Evolutionary conservation across 2,797 vertebrate species (phyloP).

Genomic region (Morelia viridis): DNA sequence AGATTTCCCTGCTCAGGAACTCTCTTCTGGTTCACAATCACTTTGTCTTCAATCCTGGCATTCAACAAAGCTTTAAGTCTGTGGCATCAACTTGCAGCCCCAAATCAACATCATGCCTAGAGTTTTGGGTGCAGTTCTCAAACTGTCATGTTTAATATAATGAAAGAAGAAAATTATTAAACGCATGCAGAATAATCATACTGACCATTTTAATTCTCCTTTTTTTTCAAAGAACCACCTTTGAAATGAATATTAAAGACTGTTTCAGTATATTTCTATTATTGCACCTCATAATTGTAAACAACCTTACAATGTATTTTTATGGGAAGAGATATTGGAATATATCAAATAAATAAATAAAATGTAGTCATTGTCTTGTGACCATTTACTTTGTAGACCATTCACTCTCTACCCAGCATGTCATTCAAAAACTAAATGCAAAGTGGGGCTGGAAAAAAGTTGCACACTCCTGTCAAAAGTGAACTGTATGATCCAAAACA

Average conservation of each 20-base stretch:
- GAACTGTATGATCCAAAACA: not conserved
- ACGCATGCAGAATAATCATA: not conserved
- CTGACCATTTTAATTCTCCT: not conserved
- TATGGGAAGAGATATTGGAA: not conserved
- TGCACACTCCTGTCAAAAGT: not conserved
- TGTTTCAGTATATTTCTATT: not conserved
- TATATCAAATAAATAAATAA: not conserved
- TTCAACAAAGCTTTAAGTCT: not conserved
- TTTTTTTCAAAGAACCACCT: not conserved
- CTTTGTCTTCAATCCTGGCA: not conserved
- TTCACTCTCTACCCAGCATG: not conserved
- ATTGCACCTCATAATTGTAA: not conserved
- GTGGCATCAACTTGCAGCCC: not conserved
- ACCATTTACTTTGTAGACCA: not conserved
- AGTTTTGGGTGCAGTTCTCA: not conserved
- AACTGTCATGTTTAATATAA: not conserved
- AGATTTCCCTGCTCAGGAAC: not conserved
- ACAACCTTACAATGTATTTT: not conserved
- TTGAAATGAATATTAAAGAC: not conserved
- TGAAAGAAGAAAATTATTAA: not conserved
- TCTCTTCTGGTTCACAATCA: not conserved
- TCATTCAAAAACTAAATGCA: not conserved
- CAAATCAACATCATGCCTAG: not conserved
- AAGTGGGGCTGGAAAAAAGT: not conserved
- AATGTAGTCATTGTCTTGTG: not conserved